Evolutionary conservation across 2,797 vertebrate species (phyloP).

Genomic region (Nyctalus aviator): DNA sequence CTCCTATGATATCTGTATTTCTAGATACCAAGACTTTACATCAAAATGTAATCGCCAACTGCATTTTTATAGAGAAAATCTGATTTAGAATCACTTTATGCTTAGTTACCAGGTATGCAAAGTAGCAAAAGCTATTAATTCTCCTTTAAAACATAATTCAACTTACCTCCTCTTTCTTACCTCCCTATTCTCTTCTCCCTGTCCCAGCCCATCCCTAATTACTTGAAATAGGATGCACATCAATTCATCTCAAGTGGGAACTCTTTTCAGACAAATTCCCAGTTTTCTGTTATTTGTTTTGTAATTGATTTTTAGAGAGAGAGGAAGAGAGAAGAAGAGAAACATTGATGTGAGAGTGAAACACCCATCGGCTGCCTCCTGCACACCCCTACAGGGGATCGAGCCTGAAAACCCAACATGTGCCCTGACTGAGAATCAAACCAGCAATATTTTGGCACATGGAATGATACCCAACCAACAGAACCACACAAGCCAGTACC

Average conservation of each 20-base stretch:
- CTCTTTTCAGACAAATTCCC: background rate
- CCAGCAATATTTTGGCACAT: background rate
- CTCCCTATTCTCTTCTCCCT: background rate
- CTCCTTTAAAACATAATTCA: background rate
- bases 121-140: background rate
- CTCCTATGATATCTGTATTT: background rate
- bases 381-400: background rate
- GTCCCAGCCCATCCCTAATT: background rate
- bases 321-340: no score
- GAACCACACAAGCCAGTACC: background rate
- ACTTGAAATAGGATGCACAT: background rate
- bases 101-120: conserved; percentile 5
- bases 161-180: background rate
- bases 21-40: conserved; percentile 17
- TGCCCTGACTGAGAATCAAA: background rate
- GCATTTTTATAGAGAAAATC: conserved; percentile 39
- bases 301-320: no score
- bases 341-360: no score
- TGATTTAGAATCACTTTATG: background rate
- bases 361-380: background rate
- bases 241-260: background rate
- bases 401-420: background rate
- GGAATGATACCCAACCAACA: background rate
- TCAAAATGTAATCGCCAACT: background rate
- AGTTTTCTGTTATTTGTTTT: background rate